Base-by-base conservation (phyloP, 2,113 vertebrate species). In the Neotoma lepida region DNA sequence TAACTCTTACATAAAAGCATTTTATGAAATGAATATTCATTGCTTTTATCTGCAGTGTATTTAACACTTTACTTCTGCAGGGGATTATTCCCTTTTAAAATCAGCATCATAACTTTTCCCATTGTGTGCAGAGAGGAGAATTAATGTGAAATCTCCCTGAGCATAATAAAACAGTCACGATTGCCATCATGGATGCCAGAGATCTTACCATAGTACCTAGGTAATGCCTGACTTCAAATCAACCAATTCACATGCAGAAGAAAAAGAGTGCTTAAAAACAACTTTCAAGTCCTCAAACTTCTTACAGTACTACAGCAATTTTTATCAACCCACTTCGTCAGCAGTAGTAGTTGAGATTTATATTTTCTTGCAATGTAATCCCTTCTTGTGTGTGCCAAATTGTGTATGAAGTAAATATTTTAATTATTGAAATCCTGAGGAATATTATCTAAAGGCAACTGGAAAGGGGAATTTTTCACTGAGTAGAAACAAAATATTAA, bases 11-110 rank as follows among this genome's bases (percentile, higher is more conserved):
- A 39, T 56, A 88, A 92, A 71, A 54, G 93, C 54, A 85, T 63
- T 61, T 94, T 81, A 71, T 80, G 20, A 20, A 85, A 94, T 95
- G 33, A 94, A 96, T 63, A 94, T 90, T 90, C 26, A 88, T 9
- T 85, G 63, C 61, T 92, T 46, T 91, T 94, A 86, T 94, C 94
- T 92, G 81, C 2, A 91, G 77, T 86, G 76, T 70, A 82, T 41
- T 91, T 94, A 93, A 91, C 10, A 89, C 94, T 86, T 93, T 82
- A 84, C 71, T 94, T 94, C 54, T 94, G 20, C 4, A 80, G 49
- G n/a, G 64, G 64, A 89, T 95, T 94, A 89, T 91, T 94, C 84
- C 78, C 94, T 94, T 91, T 95, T 54, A 86, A 91, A 96, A 96
- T 94, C 76, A 96, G 56, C 96, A 93, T 81, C 46, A 74, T 85